Evolutionary conservation across 2,113 vertebrate genomes (phyloP).

Genomic region (Anas platyrhynchos): DNA sequence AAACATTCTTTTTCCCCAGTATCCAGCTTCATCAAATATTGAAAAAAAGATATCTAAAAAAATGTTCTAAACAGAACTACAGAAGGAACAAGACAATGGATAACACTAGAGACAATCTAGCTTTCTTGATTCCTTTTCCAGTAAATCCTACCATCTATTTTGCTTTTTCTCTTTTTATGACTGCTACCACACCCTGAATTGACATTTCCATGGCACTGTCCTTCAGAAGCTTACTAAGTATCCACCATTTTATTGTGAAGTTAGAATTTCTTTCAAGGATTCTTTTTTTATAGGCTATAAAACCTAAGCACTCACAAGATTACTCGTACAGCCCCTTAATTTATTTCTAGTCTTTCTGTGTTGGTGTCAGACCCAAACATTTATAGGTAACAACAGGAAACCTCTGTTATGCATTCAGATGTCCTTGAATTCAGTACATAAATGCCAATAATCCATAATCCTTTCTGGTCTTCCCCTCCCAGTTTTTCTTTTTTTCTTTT

Average conservation of each 20-base stretch:
- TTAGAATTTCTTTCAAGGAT: neutral
- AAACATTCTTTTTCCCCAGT: neutral
- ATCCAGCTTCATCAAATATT: neutral
- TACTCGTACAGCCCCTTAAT: neutral
- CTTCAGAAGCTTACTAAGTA: neutral
- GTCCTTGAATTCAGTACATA: neutral
- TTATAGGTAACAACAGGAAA: neutral
- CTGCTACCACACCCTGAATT: neutral
- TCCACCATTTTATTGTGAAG: neutral
- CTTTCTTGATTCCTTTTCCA: neutral
- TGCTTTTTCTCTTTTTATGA: neutral
- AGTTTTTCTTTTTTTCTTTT: neutral
- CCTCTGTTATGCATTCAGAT: neutral
- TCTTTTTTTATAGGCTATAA: neutral
- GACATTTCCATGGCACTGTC: neutral
- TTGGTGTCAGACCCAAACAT: neutral
- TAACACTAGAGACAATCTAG: neutral
- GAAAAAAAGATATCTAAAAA: neutral
- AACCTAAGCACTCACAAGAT: neutral
- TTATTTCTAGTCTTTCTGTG: neutral
- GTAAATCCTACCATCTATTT: neutral
- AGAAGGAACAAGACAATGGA: neutral
- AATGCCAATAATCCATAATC: neutral
- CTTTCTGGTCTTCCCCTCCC: neutral
- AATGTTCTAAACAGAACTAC: neutral